These are phyloP conservation scores for Nibea coibor DNA, from an alignment of 2,113 vertebrate species.

Conservation along the genomic window DNA sequence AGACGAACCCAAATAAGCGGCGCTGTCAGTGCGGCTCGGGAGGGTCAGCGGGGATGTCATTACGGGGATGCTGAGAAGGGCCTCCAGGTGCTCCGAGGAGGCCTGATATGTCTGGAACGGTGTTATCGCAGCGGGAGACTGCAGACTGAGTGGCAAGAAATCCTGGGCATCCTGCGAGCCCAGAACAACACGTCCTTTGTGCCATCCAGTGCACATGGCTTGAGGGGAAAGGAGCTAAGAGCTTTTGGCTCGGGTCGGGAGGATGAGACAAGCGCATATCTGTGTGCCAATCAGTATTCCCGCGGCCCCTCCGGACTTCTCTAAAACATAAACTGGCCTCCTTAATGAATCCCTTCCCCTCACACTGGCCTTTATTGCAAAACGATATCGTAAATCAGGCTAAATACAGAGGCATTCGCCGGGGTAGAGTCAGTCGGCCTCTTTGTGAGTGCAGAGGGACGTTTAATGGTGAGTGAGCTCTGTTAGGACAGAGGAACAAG, in stretches of 20 bases:
- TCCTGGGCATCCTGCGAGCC: slow-evolving; percentile 59
- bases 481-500: slow-evolving; percentile 41
- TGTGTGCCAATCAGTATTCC: slow-evolving; percentile 83
- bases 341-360: slow-evolving; percentile 82
- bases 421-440: slow-evolving; percentile 50
- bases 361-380: slow-evolving; percentile 72
- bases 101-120: slow-evolving; percentile 57
- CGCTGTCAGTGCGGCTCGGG: slow-evolving; percentile 22
- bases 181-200: slow-evolving; percentile 70
- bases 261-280: slow-evolving; percentile 76
- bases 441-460: slow-evolving; percentile 58
- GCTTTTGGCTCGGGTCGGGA: slow-evolving; percentile 61
- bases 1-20: slow-evolving; percentile 36
- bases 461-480: slow-evolving; percentile 59
- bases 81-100: slow-evolving; percentile 67
- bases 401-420: slow-evolving; percentile 68
- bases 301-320: slow-evolving; percentile 61
- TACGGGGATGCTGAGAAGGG: slow-evolving; percentile 49
- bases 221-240: slow-evolving; percentile 54
- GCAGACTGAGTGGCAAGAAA: slow-evolving; percentile 46
- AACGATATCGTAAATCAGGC: slow-evolving; percentile 82
- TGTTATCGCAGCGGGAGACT: slow-evolving; percentile 56
- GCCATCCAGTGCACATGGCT: slow-evolving; percentile 57
- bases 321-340: slow-evolving; percentile 75
- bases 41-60: slow-evolving; percentile 66